phyloP scores from a whole-genome alignment of 2,797 vertebrate genomes.

The Microctenopoma lineatum region DNA sequence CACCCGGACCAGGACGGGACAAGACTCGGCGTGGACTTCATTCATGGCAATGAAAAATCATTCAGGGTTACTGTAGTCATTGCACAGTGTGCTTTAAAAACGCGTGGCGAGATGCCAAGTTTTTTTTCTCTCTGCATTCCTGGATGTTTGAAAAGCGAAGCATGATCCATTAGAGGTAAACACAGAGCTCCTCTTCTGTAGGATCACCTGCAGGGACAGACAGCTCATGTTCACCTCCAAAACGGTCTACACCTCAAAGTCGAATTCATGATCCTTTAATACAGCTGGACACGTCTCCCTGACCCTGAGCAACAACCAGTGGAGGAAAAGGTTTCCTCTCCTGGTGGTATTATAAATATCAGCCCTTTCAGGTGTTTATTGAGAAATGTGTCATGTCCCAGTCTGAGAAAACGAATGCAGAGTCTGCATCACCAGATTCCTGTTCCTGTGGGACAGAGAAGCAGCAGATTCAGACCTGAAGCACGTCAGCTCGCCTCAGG shows the following conservation, averaged over 20 bases:
- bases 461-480: constrained; percentile 22
- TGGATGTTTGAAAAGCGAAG: constrained; percentile 9
- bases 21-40: constrained; percentile 50
- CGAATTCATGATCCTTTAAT: background rate
- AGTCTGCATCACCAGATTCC: too few species aligned
- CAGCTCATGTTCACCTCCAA: background rate
- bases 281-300: background rate
- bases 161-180: too few species aligned
- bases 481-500: background rate
- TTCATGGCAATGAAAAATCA: constrained; percentile 55
- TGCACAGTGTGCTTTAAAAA: constrained; percentile 6
- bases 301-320: background rate
- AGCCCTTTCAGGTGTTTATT: background rate
- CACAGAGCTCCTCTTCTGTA: background rate
- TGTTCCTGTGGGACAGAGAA: background rate
- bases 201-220: background rate
- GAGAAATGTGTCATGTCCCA: background rate
- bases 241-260: constrained; percentile 9
- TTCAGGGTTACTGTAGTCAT: constrained; percentile 29
- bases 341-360: too few species aligned
- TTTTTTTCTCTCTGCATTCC: background rate
- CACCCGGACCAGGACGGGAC: constrained; percentile 73
- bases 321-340: too few species aligned
- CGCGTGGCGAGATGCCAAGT: constrained; percentile 30
- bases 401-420: background rate